phyloP scores from a whole-genome alignment of 2,113 vertebrate genomes.

The Hippocampus barbouri region DNA sequence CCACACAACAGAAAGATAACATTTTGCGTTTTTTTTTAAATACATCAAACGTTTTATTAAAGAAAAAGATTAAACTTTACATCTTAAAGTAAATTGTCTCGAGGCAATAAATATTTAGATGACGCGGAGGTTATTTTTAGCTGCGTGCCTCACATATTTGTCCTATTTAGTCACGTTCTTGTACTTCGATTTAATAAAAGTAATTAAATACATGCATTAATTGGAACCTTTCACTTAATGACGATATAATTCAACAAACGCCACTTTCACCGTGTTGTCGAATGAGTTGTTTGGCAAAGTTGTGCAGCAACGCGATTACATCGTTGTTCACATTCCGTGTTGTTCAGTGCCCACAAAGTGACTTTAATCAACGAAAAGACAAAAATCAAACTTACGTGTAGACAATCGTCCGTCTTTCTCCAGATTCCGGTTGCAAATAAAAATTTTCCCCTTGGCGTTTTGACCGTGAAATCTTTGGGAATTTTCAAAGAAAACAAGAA shows the following conservation, averaged over 20 bases:
- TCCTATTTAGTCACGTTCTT: neutral
- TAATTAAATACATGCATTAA: neutral
- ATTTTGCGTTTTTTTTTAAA: no score
- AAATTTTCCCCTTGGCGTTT: neutral
- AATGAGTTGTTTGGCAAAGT: neutral
- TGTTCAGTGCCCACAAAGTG: neutral
- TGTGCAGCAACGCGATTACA: neutral
- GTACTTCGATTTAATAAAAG: neutral
- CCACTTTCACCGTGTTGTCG: neutral
- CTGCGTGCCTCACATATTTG: neutral
- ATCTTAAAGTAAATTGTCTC: neutral
- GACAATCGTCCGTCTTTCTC: neutral
- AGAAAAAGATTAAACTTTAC: no score
- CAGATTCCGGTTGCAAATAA: neutral
- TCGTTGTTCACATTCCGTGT: neutral
- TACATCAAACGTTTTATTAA: neutral
- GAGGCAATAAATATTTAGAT: neutral
- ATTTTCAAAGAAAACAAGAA: neutral
- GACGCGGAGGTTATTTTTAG: neutral
- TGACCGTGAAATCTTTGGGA: neutral
- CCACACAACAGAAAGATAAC: neutral
- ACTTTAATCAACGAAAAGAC: neutral
- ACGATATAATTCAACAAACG: neutral
- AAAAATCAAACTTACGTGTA: neutral
- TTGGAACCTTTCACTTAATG: neutral